Conservation (phyloP, 2,888 invertebrate species). For the Zeuzera pyrina region DNA sequence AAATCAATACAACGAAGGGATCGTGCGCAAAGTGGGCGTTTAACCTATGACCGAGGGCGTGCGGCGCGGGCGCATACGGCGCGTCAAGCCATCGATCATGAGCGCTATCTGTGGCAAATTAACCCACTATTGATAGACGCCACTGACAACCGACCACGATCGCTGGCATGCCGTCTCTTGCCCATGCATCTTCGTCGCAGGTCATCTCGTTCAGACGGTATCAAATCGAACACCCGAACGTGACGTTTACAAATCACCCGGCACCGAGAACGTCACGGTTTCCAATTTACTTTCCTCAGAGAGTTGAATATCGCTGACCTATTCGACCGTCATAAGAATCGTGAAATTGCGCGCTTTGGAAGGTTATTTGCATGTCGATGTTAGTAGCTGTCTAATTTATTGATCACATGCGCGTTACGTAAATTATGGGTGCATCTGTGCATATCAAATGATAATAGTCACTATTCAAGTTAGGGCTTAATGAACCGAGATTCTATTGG, state of each 20-base stretch:
- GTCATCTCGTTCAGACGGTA: conserved; percentile 22
- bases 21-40: conserved; percentile 67
- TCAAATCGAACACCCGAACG: conserved; percentile 31
- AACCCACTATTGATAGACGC: conserved; percentile 54
- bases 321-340: conserved; percentile 30
- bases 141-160: conserved; percentile 24
- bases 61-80: conserved; percentile 44
- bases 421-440: too few species aligned
- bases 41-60: conserved; percentile 59
- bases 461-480: too few species aligned
- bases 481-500: conserved; percentile 26
- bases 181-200: conserved; percentile 17
- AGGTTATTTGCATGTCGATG: conserved; percentile 37
- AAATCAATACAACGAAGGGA: conserved; percentile 61
- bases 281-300: conserved; percentile 56
- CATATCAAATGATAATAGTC: conserved; percentile 9
- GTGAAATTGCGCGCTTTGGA: conserved; percentile 40
- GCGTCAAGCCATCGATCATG: conserved; percentile 61
- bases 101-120: conserved; percentile 59
- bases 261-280: conserved; percentile 46
- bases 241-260: conserved; percentile 58
- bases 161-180: conserved; percentile 16
- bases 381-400: conserved; percentile 13
- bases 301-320: conserved; percentile 42
- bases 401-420: too few species aligned